These are phyloP conservation scores for Drosophila meridionalis DNA, from an alignment of 2,888 invertebrate species.

Conservation along the genomic window DNA sequence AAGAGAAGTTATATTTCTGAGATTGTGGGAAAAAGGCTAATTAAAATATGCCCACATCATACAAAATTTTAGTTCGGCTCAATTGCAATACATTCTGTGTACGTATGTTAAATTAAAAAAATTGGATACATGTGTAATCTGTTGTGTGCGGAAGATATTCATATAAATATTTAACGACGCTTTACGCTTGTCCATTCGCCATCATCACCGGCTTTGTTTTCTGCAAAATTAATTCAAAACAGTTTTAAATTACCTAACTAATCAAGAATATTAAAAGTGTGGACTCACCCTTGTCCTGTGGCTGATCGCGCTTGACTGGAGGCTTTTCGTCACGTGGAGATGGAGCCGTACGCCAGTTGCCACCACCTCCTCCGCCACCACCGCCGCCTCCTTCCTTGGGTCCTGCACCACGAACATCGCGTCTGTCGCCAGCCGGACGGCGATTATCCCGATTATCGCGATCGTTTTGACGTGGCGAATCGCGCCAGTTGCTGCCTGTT, in stretches of 20 bases:
- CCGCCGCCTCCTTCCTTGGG: constrained; percentile 55
- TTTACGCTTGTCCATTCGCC: constrained; percentile 88
- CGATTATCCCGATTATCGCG: constrained; percentile 79
- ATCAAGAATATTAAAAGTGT: not conserved
- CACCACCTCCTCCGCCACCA: constrained; percentile 44
- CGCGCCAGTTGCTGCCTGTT: constrained; percentile 81
- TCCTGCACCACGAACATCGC: constrained; percentile 75
- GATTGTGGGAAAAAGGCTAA: constrained; percentile 9
- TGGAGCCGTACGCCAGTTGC: constrained; percentile 82
- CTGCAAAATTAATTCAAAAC: constrained; percentile 78
- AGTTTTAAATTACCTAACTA: not conserved
- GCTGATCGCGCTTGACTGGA: constrained; percentile 71
- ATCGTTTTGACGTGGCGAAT: constrained; percentile 74
- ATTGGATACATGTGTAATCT: constrained; percentile 41
- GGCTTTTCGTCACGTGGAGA: constrained; percentile 82
- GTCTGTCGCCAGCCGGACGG: constrained; percentile 67
- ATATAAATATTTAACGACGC: constrained; percentile 84
- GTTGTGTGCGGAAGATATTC: constrained; percentile 48
- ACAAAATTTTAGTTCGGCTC: constrained; percentile 18
- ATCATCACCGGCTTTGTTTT: constrained; percentile 86
- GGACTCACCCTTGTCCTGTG: constrained; percentile 77
- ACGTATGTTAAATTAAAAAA: constrained; percentile 43
- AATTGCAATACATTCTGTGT: constrained; percentile 46
- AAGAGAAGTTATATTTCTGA: constrained; percentile 25
- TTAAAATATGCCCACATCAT: constrained; percentile 21